Percentiles rank a stretch among this genome's conserved stretches.
Evolutionary conservation across 2,888 invertebrate species (phyloP).

Genomic region (Cantharis flavilabris): DNA sequence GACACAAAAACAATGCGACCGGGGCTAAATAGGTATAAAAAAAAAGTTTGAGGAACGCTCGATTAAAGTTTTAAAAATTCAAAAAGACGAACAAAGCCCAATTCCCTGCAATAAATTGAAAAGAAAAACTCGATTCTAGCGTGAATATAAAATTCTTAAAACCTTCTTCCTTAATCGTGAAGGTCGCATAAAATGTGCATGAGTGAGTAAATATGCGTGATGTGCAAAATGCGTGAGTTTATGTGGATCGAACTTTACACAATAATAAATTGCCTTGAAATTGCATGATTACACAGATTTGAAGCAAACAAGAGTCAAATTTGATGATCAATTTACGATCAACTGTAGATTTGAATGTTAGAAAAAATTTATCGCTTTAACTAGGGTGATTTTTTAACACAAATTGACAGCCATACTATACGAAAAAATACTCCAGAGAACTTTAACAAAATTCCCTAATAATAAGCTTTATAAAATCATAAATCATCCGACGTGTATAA

Average conservation of each 20-base stretch:
- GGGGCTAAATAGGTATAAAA: background rate
- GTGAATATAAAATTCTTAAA: background rate
- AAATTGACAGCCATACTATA: background rate
- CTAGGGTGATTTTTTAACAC: constrained; percentile 1
- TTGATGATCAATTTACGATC: background rate
- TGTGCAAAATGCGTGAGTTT: constrained; percentile 15
- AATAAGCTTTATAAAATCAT: background rate
- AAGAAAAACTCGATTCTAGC: background rate
- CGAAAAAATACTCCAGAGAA: background rate
- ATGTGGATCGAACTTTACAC: constrained; percentile 22
- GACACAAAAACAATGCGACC: too few relatives aligned
- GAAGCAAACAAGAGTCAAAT: constrained; percentile 3
- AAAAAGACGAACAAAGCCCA: background rate
- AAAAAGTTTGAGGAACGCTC: background rate
- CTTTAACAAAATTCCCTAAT: background rate
- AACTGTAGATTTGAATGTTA: background rate
- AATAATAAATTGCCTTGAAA: constrained; percentile 18
- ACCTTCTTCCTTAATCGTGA: constrained; percentile 2
- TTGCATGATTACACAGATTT: constrained; percentile 14
- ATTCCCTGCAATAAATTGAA: background rate
- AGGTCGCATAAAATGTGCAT: constrained; percentile 4
- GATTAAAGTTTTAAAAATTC: background rate
- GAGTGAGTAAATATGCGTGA: constrained; percentile 15
- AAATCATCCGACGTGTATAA: background rate
- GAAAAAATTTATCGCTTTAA: background rate